Conservation (phyloP, 2,113 vertebrate genomes). For the Oceanodroma tethys region DNA sequence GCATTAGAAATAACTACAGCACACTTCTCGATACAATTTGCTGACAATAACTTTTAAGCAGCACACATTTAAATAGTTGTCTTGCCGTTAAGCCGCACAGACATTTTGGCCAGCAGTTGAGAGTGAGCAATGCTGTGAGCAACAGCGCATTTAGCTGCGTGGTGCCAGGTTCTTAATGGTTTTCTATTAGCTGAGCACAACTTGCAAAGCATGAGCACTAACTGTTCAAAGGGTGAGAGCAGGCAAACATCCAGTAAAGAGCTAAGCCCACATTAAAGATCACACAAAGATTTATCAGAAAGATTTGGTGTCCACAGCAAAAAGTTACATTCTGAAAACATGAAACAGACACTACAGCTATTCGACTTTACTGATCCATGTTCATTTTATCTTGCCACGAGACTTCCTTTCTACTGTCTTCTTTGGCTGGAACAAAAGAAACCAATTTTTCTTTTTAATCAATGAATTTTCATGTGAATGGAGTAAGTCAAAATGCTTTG, state of each 20-base stretch:
- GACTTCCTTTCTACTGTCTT: conserved; percentile 65
- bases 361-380: conserved; percentile 44
- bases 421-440: conserved; percentile 71
- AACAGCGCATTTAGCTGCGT: conserved; percentile 2
- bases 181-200: conserved; percentile 20
- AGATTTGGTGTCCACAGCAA: conserved; percentile 9
- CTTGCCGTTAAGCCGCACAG: background rate
- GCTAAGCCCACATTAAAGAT: conserved; percentile 16
- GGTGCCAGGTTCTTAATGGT: background rate
- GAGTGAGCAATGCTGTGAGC: background rate
- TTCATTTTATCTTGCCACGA: conserved; percentile 65
- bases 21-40: background rate
- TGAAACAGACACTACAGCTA: conserved; percentile 36
- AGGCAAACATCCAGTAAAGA: background rate
- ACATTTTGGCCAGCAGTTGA: background rate
- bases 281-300: background rate
- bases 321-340: background rate
- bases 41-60: background rate
- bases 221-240: background rate
- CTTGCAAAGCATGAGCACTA: conserved; percentile 23
- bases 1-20: background rate
- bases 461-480: background rate
- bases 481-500: background rate
- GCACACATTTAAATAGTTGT: background rate
- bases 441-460: conserved; percentile 46